These are phyloP conservation scores for Marisa cornuarietis DNA, from an alignment of 1,140 invertebrate genomes.

Conservation along the genomic window DNA sequence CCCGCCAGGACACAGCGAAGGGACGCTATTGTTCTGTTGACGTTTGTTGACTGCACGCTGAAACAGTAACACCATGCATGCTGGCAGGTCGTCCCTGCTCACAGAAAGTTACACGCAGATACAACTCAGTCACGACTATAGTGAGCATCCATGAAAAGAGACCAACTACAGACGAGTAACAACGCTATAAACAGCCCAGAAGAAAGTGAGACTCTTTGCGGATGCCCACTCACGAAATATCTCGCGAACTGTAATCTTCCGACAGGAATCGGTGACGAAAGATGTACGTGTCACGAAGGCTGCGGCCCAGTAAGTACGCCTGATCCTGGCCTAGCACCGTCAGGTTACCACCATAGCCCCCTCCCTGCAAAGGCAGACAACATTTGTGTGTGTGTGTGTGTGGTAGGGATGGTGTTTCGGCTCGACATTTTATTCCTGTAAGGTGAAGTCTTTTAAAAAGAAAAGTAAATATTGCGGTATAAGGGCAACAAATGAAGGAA, in stretches of 20 bases:
- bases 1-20: constrained; percentile 44
- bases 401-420: too few relatives aligned
- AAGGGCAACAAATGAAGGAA: too few relatives aligned
- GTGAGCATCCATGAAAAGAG: neutral
- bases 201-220: neutral
- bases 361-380: constrained; percentile 36
- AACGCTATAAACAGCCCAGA: neutral
- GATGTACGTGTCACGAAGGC: constrained; percentile 39
- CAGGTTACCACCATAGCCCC: constrained; percentile 37
- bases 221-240: constrained; percentile 35
- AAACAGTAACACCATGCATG: constrained; percentile 21
- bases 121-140: neutral
- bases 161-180: neutral
- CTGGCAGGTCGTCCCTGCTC: neutral
- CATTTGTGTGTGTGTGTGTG: too few relatives aligned
- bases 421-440: too few relatives aligned
- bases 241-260: constrained; percentile 23
- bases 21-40: constrained; percentile 47
- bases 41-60: constrained; percentile 52
- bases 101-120: too few relatives aligned
- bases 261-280: constrained; percentile 30
- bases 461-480: too few relatives aligned
- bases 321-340: constrained; percentile 50
- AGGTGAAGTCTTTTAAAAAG: too few relatives aligned
- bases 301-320: constrained; percentile 40